phyloP scores from a whole-genome alignment of 23 tunicate species.

The Oikopleura dioica region DNA sequence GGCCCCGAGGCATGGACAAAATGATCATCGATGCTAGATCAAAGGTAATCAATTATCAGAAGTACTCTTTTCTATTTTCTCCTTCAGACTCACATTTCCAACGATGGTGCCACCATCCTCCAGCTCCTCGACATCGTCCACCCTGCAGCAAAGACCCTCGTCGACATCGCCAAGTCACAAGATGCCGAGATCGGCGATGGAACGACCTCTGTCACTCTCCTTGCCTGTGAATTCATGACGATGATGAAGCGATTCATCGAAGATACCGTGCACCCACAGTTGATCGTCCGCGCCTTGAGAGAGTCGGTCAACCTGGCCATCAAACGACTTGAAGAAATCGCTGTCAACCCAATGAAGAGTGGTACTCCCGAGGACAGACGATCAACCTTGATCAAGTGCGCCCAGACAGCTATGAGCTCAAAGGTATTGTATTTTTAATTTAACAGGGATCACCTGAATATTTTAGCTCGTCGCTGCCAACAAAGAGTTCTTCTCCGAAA shows the following conservation, averaged over 20 bases:
- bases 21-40: conserved; percentile 53
- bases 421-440: conserved; percentile 3
- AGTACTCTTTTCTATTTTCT: not conserved
- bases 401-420: conserved; percentile 69
- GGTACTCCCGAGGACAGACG: conserved; percentile 43
- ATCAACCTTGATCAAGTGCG: conserved; percentile 49
- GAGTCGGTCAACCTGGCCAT: conserved; percentile 61
- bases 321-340: conserved; percentile 54
- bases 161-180: conserved; percentile 86
- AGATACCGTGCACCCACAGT: conserved; percentile 87
- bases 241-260: conserved; percentile 65
- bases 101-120: conserved; percentile 91
- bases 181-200: conserved; percentile 98
- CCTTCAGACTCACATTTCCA: conserved; percentile 77
- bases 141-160: conserved; percentile 90
- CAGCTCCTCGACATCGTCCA: conserved; percentile 77
- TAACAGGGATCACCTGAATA: not conserved
- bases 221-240: conserved; percentile 72
- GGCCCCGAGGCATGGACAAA: conserved; percentile 92
- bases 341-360: conserved; percentile 40
- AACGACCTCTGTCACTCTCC: conserved; percentile 70
- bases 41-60: not conserved
- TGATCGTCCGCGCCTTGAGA: conserved; percentile 72
- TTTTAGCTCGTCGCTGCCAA: conserved; percentile 39
- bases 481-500: conserved; percentile 76